Percentiles rank a stretch among this genome's conserved stretches.
phyloP scores from a whole-genome alignment of 2,797 vertebrate genomes.

The Erethizon dorsatum region DNA sequence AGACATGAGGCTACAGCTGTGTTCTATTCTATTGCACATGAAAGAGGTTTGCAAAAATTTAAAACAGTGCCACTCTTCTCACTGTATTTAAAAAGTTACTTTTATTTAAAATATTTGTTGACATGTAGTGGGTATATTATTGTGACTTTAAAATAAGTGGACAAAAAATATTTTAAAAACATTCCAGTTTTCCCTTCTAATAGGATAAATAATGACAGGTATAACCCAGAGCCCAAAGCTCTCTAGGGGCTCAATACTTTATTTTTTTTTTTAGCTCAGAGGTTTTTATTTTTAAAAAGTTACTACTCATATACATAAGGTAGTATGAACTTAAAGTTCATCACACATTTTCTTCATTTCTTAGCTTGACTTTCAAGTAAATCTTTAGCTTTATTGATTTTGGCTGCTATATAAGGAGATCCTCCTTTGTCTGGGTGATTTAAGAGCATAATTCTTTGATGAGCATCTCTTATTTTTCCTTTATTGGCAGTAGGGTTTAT shows the following conservation, averaged over 20 bases:
- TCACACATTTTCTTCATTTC: constrained; percentile 89
- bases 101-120: constrained; percentile 49
- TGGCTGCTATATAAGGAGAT: constrained; percentile 96
- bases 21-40: background rate
- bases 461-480: constrained; percentile 96
- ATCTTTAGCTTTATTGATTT: constrained; percentile 99
- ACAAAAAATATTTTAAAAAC: background rate
- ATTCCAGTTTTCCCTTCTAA: background rate
- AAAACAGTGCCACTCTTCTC: background rate
- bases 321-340: constrained; percentile 71
- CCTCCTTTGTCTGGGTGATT: constrained; percentile 99
- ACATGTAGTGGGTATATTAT: background rate
- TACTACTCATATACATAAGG: constrained; percentile 31
- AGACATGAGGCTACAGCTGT: background rate
- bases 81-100: constrained; percentile 40
- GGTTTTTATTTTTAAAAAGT: constrained; percentile 81
- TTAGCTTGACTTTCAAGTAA: constrained; percentile 95
- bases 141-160: background rate
- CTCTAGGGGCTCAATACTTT: background rate
- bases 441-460: constrained; percentile 96
- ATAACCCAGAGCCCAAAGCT: background rate
- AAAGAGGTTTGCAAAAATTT: constrained; percentile 27
- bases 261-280: constrained; percentile 30
- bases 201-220: background rate
- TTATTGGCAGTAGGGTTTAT: constrained; percentile 97